phyloP scores from a whole-genome alignment of 2,888 invertebrate species.

The Nomada fabriciana region DNA sequence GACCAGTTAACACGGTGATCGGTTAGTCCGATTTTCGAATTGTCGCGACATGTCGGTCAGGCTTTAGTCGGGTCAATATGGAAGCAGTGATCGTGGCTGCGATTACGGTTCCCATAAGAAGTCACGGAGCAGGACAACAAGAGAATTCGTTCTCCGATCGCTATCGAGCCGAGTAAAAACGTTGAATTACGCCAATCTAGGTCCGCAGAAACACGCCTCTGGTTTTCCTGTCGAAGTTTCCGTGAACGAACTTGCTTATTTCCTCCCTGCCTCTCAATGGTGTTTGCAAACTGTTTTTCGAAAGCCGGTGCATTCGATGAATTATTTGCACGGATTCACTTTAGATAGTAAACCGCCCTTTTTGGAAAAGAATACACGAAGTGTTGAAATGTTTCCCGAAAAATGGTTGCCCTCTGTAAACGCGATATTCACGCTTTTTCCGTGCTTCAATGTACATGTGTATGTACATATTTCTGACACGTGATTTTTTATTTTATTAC shows the following conservation, averaged over 20 bases:
- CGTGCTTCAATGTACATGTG: too few relatives aligned
- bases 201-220: conserved; percentile 1
- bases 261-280: not conserved
- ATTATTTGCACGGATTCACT: not conserved
- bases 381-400: not conserved
- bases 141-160: not conserved
- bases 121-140: not conserved
- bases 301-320: not conserved
- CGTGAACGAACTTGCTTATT: conserved; percentile 16
- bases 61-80: conserved; percentile 3
- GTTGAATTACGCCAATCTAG: conserved; percentile 23
- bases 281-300: conserved; percentile 2
- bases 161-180: conserved; percentile 25
- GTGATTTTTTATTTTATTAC: too few relatives aligned
- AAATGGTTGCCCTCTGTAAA: not conserved
- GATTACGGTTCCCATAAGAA: conserved; percentile 31
- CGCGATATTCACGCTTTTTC: not conserved
- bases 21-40: conserved; percentile 14
- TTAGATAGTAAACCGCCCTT: not conserved
- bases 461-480: too few relatives aligned
- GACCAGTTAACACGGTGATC: conserved; percentile 32
- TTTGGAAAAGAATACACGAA: not conserved
- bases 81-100: conserved; percentile 16
- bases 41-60: not conserved
- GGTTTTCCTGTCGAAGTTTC: conserved; percentile 10